phyloP scores from a whole-genome alignment of 2,113 vertebrate genomes.

The Deroptyus accipitrinus region DNA sequence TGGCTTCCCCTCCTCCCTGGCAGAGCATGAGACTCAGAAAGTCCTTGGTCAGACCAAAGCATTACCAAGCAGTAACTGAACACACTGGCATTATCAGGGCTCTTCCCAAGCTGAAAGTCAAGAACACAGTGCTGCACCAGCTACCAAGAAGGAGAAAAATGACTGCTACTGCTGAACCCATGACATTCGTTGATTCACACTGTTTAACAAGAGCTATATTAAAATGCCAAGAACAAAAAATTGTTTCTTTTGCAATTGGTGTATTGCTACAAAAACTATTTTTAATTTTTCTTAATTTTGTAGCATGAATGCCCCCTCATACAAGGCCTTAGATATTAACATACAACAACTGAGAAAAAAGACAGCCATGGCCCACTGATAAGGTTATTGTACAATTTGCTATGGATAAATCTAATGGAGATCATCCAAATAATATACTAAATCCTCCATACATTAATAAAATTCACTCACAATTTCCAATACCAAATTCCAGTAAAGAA shows the following conservation, averaged over 20 bases:
- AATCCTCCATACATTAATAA: not conserved
- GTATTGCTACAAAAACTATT: not conserved
- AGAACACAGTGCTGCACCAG: too few species aligned
- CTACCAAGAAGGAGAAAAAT: too few species aligned
- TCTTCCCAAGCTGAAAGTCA: too few species aligned
- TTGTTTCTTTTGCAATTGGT: not conserved
- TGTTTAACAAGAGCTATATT: not conserved
- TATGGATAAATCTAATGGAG: not conserved
- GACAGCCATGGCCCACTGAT: rapidly evolving
- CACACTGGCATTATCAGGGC: too few species aligned
- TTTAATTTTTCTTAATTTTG: not conserved
- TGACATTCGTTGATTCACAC: not conserved
- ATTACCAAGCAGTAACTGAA: too few species aligned
- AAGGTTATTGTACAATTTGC: not conserved
- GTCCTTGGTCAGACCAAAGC: too few species aligned
- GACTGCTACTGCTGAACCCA: too few species aligned
- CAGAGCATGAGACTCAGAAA: too few species aligned
- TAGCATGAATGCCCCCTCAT: not conserved
- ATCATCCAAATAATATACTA: not conserved
- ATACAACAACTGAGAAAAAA: not conserved
- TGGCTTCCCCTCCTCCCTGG: too few species aligned
- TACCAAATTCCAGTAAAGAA: not conserved
- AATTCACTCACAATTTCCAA: not conserved
- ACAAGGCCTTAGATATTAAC: not conserved
- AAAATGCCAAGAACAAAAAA: not conserved